These are phyloP conservation scores for Romanogobio albipinnatus DNA, from an alignment of 2,113 vertebrate species.

Conservation along the genomic window DNA sequence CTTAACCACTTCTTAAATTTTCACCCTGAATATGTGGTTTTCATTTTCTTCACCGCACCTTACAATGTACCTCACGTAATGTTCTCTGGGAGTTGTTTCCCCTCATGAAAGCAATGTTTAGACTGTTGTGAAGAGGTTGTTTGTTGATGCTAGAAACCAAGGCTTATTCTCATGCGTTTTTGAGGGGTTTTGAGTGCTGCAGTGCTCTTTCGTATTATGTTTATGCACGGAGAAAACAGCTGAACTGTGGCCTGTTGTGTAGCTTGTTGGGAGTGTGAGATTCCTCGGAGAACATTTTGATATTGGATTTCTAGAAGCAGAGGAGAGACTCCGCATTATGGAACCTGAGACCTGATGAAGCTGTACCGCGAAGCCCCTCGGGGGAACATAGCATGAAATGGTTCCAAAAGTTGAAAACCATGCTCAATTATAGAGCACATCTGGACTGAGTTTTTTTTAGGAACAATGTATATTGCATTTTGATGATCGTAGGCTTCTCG, in stretches of 20 bases:
- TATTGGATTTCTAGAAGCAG: conserved; percentile 27
- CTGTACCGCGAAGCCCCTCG: neutral
- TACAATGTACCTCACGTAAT: conserved; percentile 1
- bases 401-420: conserved; percentile 27
- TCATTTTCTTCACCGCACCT: neutral
- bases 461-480: neutral
- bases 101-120: conserved; percentile 22
- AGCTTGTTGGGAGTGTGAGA: conserved; percentile 24
- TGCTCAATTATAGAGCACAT: conserved; percentile 27
- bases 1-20: neutral
- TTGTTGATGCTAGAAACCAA: neutral
- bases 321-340: conserved; percentile 38
- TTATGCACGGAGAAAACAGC: conserved; percentile 13
- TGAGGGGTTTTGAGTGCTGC: neutral
- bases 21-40: neutral
- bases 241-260: conserved; percentile 14
- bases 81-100: neutral
- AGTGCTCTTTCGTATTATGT: neutral
- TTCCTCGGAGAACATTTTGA: conserved; percentile 36
- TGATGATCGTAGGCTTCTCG: neutral
- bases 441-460: conserved; percentile 5
- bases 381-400: conserved; percentile 36
- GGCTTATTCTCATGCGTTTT: neutral
- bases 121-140: conserved; percentile 20
- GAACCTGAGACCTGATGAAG: conserved; percentile 39